Base-by-base conservation (phyloP, 2,797 vertebrate genomes). In the Acrossocheilus wenchowensis region DNA sequence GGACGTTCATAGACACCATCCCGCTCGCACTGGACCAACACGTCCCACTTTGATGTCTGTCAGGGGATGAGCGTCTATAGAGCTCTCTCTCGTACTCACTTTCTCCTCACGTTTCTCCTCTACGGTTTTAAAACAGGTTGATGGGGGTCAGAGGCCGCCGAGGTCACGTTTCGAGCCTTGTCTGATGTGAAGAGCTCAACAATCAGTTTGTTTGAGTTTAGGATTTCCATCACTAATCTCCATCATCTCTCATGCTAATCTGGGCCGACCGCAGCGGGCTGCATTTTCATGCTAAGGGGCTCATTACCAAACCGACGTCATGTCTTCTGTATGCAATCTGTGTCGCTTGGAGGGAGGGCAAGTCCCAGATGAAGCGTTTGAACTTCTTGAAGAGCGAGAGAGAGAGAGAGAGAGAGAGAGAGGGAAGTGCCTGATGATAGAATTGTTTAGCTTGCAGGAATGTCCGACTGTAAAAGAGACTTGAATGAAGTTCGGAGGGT, bases 151-250 rank as follows among this genome's bases (percentile, higher is more conserved):
- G 88, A 91, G 94, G 93, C 94, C 90, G 91, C 88, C 86, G 90
- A 92, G 93, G 93, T 94, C 94, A 94, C 93, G 92, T 92, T 94
- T 95, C 92, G 92, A 91, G 92, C 92, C 87, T 94, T 93, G 93
- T 95, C 93, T 93, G 87, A 91, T 92, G 94, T 95, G 94, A 94
- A 94, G 94, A 93, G 93, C 93, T 91, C 92, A 91, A 92, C 93
- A 94, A 93, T 94, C 93, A 95, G 94, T 94, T 95, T 95, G 93
- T 95, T 95, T 94, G 93, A 95, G 94, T 93, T 92, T 92, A 89
- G 92, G 94, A 95, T 95, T 95, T 95, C 94, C 94, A 95, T 95
- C 94, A 93, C 93, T 94, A 95, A 95, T 95, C 94, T 95, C 94
- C 94, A 95, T 95, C 93, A 95, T 93, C 93, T 91, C 82, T 88